Evolutionary conservation across 2,113 vertebrate genomes (phyloP), one percentile per base, ranked within the genome.

Genomic region (Azemiops feae): DNA sequence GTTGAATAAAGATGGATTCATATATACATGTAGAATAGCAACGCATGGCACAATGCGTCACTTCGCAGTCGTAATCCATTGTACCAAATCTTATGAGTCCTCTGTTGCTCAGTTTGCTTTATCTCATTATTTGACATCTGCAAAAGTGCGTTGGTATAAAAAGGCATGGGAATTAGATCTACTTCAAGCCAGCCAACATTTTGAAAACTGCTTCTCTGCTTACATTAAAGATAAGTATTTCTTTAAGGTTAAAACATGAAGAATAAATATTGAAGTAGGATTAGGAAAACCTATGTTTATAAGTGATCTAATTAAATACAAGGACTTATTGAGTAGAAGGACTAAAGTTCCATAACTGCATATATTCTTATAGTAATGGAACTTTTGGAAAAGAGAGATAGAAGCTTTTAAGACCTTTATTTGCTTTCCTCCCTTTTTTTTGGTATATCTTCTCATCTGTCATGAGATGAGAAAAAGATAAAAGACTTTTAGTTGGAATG

Each of bases 291-390:
- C 92, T 30, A 30, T 87, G 20, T 43, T n/a, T 2, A 16, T 92
- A 45, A 58, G 0, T 2, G 55, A 93, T 50, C 47, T 9, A 50
- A 50, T 50, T 50, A 50, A 50, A 50, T 50, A 50, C 47, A 50
- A 50, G 47, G 47, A 50, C 47, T 50, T 50, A 50, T 9, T 50
- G 25, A 90, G 14, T 30, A 60, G 81, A 20, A 90, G 34, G 60
- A 39, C 89, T 88, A 95, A 94, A 92, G 43, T 88, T 92, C 91
- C 94, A 20, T 45, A 52, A 5, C 52, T 95, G 91, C 53, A 86
- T 94, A 64, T 47, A 86, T 20, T 34, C 10, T 92, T 64, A 85
- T 64, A 94, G 1, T n/a, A 25, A 6, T 92, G 88, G 55, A 92
- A 94, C 88, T 81, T 57, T 92, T 69, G 91, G 16, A 92, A 91